Evolutionary conservation across 2,888 invertebrate species (phyloP), one percentile per base, ranked within the genome.

Genomic region (Lacanobia oleracea): DNA sequence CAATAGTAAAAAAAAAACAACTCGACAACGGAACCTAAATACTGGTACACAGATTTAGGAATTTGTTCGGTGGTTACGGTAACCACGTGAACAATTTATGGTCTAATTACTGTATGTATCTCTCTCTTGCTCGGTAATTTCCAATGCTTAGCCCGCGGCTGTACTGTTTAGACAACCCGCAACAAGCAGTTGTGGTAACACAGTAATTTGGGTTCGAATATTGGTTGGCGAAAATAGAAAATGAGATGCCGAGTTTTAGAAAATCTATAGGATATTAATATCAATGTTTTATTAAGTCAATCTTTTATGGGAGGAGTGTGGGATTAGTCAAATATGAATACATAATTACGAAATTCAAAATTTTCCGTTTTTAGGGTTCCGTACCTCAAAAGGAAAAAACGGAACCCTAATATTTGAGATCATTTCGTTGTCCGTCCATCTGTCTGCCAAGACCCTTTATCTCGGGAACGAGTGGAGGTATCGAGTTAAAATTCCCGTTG

Each of bases 31-130:
- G 57, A 9, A 40, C 23, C 16, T 59, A 75, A 62, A 48, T 57
- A 40, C 37, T 18, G n/a, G 51, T 45, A 21, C 48, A n/a, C 40
- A 48, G 45, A 63, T 70, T 62, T 40, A 48, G 12, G 50, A 54
- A n/a, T 45, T 45, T 45, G 45, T 45, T 59, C 5, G 10, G 53
- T 33, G 60, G 59, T 75, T 75, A 3, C 7, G 43, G 9, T 51
- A 12, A 59, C 53, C 43, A 45, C 54, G 65, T 21, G 51, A 72
- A 37, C 54, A 64, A 61, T 64, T 57, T 72, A 56, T 54, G 37
- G 60, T 37, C 50, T 61, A 76, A 76, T 77, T 72, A 61, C 27
- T 18, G 48, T 23, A 23, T 43, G 23, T 70, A 37, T 53, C 33
- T 21, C 33, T 48, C 21, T 27, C 37, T 21, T 56, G 48, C n/a